Conservation (phyloP, 2,113 vertebrate genomes). For the Odobenus rosmarus region DNA sequence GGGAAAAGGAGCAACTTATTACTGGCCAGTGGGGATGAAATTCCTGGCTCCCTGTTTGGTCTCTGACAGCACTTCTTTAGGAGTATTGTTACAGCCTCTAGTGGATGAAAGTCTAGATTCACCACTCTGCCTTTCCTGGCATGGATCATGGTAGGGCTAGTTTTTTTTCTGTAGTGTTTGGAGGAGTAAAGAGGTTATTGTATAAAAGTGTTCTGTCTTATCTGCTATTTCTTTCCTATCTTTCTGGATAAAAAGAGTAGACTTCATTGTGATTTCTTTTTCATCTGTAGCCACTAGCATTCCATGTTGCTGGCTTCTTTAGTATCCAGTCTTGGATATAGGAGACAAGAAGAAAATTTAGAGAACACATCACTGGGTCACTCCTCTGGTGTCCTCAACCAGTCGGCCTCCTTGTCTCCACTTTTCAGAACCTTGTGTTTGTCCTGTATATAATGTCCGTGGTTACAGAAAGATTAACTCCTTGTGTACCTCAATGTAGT, state of each 20-base stretch:
- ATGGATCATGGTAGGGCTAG: rapidly evolving
- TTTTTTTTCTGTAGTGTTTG: not conserved
- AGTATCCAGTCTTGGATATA: not conserved
- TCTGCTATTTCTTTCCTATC: not conserved
- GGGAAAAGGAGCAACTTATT: not conserved
- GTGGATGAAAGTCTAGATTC: not conserved
- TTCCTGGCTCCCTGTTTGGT: not conserved
- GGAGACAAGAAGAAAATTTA: not conserved
- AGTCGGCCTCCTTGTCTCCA: not conserved
- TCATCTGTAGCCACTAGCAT: not conserved
- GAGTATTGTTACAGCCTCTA: not conserved
- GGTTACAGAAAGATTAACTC: not conserved
- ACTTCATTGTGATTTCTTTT: not conserved
- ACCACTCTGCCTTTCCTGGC: not conserved
- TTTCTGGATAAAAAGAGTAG: not conserved
- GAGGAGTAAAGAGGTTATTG: not conserved
- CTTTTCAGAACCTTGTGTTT: not conserved
- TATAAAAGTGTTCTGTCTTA: not conserved
- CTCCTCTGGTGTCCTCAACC: not conserved
- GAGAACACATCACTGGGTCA: not conserved
- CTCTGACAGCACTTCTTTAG: not conserved
- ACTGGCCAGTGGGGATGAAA: not conserved
- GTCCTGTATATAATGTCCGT: not conserved
- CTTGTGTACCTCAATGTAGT: not conserved
- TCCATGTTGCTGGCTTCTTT: not conserved